A percentile compares a stretch with the other conserved stretches of the same genome.
These are phyloP conservation scores for Caenorhabditis remanei DNA, from an alignment of 1,140 invertebrate species.

Conservation along the genomic window DNA sequence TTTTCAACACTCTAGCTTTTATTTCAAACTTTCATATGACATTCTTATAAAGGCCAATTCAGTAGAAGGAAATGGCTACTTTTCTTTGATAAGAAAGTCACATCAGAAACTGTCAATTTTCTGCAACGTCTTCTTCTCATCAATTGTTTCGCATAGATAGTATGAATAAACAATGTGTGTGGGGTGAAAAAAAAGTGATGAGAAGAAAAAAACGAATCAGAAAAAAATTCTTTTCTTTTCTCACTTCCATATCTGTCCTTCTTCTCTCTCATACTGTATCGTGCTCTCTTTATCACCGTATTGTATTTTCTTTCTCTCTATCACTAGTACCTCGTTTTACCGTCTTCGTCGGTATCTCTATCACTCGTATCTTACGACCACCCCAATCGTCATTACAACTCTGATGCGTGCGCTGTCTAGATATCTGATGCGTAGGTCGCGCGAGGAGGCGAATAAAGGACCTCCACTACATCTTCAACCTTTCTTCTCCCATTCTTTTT, in stretches of 20 bases:
- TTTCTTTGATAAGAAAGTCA: neutral
- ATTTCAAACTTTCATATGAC: too few species aligned
- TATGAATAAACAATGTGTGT: conserved; percentile 53
- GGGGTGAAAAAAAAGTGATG: conserved; percentile 49
- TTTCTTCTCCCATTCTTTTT: conserved; percentile 9
- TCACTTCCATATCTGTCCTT: conserved; percentile 51
- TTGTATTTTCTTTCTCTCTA: conserved; percentile 7
- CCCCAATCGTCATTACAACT: conserved; percentile 38
- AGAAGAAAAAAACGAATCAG: conserved; percentile 23
- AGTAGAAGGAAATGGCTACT: neutral
- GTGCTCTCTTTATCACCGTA: conserved; percentile 43
- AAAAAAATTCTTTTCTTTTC: conserved; percentile 50
- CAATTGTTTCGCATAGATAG: conserved; percentile 44
- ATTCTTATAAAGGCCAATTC: neutral
- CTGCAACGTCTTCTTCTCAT: conserved; percentile 27
- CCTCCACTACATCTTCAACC: conserved; percentile 3
- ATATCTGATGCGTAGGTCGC: conserved; percentile 23
- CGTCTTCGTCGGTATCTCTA: conserved; percentile 18
- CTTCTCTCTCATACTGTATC: conserved; percentile 35
- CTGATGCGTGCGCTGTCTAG: conserved; percentile 29
- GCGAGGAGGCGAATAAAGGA: neutral
- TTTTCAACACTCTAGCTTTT: too few species aligned
- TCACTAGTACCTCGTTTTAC: neutral
- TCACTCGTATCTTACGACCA: conserved; percentile 50
- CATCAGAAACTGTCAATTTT: conserved; percentile 50